Percentiles rank a stretch among this genome's conserved stretches.
These are phyloP conservation scores for Battus philenor DNA, from an alignment of 1,140 invertebrate genomes.

Conservation along the genomic window DNA sequence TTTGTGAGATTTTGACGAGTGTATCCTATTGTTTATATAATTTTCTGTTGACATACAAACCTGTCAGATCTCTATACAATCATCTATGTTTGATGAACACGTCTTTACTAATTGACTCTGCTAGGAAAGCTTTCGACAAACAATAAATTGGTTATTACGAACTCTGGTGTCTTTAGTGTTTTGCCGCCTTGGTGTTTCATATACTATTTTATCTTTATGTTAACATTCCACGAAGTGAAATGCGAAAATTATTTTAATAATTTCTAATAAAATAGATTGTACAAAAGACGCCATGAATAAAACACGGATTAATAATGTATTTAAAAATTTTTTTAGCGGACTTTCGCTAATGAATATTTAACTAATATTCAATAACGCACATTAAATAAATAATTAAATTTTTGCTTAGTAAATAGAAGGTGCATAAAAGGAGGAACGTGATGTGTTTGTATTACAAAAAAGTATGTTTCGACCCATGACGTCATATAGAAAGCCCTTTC, in stretches of 20 bases:
- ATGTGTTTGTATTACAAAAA: too few species aligned
- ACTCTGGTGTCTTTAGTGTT: not conserved
- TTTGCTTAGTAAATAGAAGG: not conserved
- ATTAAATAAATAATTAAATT: too few species aligned
- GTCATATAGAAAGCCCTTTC: too few species aligned
- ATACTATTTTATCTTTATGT: too few species aligned
- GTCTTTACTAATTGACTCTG: not conserved
- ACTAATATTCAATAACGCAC: too few species aligned
- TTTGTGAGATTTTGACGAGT: slow-evolving; percentile 10
- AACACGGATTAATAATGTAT: slow-evolving; percentile 17
- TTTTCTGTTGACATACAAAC: slow-evolving; percentile 19
- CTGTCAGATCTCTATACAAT: slow-evolving; percentile 14
- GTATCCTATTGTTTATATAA: slow-evolving; percentile 12
- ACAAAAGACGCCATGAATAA: slow-evolving; percentile 6
- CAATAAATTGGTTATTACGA: not conserved
- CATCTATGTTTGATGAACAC: slow-evolving; percentile 2
- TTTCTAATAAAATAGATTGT: too few species aligned
- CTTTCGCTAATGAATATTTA: slow-evolving; percentile 22
- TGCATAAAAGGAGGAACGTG: too few species aligned
- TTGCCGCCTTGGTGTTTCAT: too few species aligned
- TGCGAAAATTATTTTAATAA: too few species aligned
- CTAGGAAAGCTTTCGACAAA: slow-evolving; percentile 11
- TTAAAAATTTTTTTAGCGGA: slow-evolving; percentile 22
- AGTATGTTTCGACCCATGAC: too few species aligned
- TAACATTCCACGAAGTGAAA: too few species aligned